Evolutionary conservation across 2,888 invertebrate genomes (phyloP).

Genomic region (Hypolimnas misippus): DNA sequence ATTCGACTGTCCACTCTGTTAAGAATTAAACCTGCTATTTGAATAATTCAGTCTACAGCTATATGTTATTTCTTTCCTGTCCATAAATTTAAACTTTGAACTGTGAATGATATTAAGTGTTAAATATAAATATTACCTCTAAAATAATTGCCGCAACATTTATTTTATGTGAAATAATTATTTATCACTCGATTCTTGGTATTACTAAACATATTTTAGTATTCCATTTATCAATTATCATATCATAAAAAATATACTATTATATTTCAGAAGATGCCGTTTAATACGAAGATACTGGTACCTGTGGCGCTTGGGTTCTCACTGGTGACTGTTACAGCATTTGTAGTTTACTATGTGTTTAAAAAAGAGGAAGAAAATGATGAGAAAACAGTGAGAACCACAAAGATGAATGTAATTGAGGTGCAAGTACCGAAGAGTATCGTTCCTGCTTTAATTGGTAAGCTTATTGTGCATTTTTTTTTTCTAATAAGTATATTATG

Average conservation of each 20-base stretch:
- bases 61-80: neutral
- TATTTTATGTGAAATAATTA: no score
- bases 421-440: slow-evolving; percentile 85
- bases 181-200: no score
- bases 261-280: slow-evolving; percentile 53
- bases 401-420: slow-evolving; percentile 78
- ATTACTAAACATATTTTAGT: no score
- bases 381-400: slow-evolving; percentile 59
- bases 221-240: no score
- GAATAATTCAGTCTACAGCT: neutral
- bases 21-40: neutral
- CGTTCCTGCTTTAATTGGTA: slow-evolving; percentile 87
- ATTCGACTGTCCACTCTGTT: neutral
- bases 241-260: neutral
- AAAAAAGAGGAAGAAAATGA: slow-evolving; percentile 84
- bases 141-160: no score
- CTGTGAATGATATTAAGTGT: neutral
- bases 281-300: slow-evolving; percentile 65
- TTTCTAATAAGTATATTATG: neutral
- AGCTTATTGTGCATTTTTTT: slow-evolving; percentile 41
- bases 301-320: slow-evolving; percentile 87
- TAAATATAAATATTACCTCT: neutral
- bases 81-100: slow-evolving; percentile 4
- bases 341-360: slow-evolving; percentile 87
- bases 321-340: slow-evolving; percentile 87